Conservation (phyloP, 2,113 vertebrate genomes). For the Osmerus eperlanus region DNA sequence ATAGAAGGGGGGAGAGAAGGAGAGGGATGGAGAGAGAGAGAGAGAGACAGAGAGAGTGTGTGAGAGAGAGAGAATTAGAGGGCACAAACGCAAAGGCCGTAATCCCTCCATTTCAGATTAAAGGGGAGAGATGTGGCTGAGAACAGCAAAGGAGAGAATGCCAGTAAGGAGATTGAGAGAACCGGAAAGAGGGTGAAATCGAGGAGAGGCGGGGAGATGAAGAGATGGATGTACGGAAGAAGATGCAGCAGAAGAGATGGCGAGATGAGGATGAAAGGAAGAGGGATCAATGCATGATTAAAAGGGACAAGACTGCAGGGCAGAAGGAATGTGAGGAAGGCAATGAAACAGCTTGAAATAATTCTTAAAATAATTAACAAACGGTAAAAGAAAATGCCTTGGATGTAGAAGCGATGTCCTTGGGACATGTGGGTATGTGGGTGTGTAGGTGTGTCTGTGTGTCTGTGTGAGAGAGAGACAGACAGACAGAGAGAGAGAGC, state of each 20-base stretch:
- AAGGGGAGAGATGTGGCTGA: constrained; percentile 33
- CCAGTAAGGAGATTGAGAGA: not conserved
- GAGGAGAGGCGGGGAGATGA: not conserved
- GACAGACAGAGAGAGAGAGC: not conserved
- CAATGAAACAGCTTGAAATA: not conserved
- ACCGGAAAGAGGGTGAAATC: not conserved
- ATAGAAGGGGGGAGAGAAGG: constrained; percentile 16
- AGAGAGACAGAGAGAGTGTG: constrained; percentile 9
- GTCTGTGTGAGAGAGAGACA: not conserved
- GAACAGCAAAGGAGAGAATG: constrained; percentile 1
- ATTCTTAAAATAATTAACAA: not conserved
- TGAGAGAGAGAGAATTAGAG: constrained; percentile 50
- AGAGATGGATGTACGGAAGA: not conserved
- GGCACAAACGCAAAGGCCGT: constrained; percentile 45
- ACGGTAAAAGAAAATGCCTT: not conserved
- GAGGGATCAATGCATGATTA: not conserved
- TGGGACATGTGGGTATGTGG: too few relatives aligned
- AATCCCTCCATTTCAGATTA: constrained; percentile 66
- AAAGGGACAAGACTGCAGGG: too few relatives aligned
- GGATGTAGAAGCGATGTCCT: too few relatives aligned
- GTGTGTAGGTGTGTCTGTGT: too few relatives aligned
- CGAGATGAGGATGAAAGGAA: not conserved
- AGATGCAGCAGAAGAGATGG: not conserved
- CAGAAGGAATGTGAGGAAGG: not conserved
- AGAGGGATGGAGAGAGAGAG: constrained; percentile 10